A percentile compares a stretch with the other conserved stretches of the same genome.
Conservation (phyloP, 2,797 vertebrate genomes). For the Labeo calbasu region DNA sequence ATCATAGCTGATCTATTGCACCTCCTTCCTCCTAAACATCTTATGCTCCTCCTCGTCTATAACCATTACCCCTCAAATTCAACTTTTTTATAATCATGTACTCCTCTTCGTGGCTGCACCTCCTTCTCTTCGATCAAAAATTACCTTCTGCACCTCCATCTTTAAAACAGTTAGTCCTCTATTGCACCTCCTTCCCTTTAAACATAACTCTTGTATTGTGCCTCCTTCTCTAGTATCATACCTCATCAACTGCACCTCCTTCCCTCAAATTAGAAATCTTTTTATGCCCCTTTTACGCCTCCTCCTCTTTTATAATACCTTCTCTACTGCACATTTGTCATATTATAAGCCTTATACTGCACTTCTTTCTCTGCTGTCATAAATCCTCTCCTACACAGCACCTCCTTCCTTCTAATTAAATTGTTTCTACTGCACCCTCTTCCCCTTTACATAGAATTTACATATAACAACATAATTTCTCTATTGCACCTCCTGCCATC, state of each 20-base stretch:
- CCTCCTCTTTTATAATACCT: not conserved
- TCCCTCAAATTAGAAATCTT: not conserved
- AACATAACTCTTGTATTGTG: not conserved
- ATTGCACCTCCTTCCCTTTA: not conserved
- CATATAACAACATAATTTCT: not conserved
- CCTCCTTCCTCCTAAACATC: not conserved
- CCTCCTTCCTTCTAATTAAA: not conserved
- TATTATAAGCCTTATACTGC: not conserved
- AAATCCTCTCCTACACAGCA: not conserved
- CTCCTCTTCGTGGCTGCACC: too few species aligned
- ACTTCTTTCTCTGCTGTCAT: not conserved
- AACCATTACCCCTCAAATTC: not conserved
- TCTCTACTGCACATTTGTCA: not conserved
- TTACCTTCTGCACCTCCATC: not conserved
- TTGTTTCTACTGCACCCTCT: not conserved
- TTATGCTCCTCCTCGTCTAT: not conserved
- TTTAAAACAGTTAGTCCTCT: not conserved
- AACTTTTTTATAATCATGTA: not conserved
- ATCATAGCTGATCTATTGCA: not conserved
- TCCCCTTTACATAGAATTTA: not conserved
- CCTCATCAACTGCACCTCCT: not conserved
- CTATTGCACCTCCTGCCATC: not conserved
- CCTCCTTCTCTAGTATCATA: not conserved
- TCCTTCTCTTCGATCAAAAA: not conserved
- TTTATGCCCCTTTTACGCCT: not conserved